These are phyloP conservation scores for Microctenopoma steveboyesi DNA, from an alignment of 2,797 vertebrate species.

Conservation along the genomic window DNA sequence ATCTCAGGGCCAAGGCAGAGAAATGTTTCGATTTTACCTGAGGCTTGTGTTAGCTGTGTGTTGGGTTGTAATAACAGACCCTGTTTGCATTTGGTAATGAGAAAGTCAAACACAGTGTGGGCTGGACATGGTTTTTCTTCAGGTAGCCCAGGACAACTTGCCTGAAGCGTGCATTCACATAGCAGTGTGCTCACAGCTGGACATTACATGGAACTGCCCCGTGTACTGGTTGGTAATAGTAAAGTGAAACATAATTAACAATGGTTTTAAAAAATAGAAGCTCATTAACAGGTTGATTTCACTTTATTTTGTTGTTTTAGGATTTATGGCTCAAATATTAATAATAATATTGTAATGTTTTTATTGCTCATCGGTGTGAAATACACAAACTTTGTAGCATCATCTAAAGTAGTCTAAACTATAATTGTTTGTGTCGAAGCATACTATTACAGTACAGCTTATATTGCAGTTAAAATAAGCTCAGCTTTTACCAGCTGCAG, in stretches of 20 bases:
- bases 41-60: too few species aligned
- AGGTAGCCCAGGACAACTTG: neutral
- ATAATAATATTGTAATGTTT: too few species aligned
- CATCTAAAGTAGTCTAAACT: neutral
- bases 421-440: neutral
- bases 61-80: too few species aligned
- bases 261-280: too few species aligned
- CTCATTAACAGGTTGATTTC: neutral
- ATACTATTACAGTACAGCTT: too few species aligned
- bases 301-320: neutral
- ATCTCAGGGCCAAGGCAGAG: conserved; percentile 11
- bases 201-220: neutral
- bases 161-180: neutral
- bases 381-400: neutral
- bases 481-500: too few species aligned
- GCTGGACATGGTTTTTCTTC: neutral
- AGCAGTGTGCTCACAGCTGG: neutral
- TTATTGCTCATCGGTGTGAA: too few species aligned
- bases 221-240: neutral
- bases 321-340: too few species aligned
- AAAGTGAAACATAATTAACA: too few species aligned
- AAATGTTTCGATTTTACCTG: neutral
- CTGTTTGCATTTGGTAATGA: neutral
- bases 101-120: neutral
- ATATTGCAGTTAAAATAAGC: too few species aligned